These are phyloP conservation scores for Cheirogaleus major DNA, from an alignment of 2,797 vertebrate species.

Conservation along the genomic window DNA sequence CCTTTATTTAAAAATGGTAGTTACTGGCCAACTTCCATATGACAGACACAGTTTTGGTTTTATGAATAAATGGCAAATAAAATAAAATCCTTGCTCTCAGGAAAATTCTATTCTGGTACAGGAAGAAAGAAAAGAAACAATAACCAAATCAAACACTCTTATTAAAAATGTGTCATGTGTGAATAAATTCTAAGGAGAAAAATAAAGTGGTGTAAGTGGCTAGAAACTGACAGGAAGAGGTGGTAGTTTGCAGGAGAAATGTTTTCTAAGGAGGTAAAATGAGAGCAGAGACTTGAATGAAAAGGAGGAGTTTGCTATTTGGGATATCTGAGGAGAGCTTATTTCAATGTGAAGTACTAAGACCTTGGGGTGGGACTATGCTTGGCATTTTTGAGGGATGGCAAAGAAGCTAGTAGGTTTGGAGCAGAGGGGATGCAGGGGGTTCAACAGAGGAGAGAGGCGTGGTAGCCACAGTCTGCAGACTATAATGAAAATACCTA, in stretches of 20 bases:
- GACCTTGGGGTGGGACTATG: background rate
- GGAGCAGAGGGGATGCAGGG: background rate
- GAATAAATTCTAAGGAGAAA: background rate
- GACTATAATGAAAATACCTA: background rate
- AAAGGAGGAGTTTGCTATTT: background rate
- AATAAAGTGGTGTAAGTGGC: background rate
- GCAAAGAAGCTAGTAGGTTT: background rate
- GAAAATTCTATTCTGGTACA: background rate
- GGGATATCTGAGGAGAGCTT: background rate
- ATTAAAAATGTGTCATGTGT: background rate
- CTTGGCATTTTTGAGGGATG: background rate
- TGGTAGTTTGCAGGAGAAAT: background rate
- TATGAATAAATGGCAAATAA: background rate
- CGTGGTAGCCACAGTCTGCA: rapidly evolving
- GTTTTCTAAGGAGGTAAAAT: background rate
- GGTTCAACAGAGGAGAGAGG: background rate
- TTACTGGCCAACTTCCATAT: background rate
- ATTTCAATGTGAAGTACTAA: background rate
- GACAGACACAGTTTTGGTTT: background rate
- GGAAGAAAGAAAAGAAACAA: background rate
- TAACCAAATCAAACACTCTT: background rate
- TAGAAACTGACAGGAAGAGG: background rate
- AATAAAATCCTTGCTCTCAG: background rate
- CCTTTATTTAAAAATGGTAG: background rate
- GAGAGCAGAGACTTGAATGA: background rate